phyloP scores from a whole-genome alignment of 1,140 invertebrate genomes.

The Ceratoteleas bidentatus region DNA sequence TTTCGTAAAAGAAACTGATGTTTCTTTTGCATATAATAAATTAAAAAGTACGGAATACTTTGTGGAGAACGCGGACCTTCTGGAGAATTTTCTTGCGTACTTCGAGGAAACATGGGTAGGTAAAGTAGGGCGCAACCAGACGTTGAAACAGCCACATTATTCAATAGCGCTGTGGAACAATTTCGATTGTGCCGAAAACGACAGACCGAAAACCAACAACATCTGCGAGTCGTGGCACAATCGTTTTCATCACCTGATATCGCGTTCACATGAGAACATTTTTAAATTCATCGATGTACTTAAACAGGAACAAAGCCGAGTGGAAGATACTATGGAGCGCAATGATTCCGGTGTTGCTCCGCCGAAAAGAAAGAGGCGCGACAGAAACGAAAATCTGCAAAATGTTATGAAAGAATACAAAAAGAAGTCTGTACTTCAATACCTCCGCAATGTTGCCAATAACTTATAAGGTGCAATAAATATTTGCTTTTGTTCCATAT shows the following conservation, averaged over 20 bases:
- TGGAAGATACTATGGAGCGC: too few relatives aligned
- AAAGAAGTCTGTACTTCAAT: background rate
- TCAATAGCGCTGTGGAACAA: conserved; percentile 6
- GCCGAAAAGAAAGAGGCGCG: background rate
- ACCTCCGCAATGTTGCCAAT: too few relatives aligned
- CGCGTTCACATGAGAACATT: background rate
- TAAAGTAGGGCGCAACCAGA: background rate
- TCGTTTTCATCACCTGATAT: background rate
- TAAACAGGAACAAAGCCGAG: conserved; percentile 1
- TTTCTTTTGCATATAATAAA: background rate
- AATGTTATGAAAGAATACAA: background rate
- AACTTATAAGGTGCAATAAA: too few relatives aligned
- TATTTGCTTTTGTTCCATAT: too few relatives aligned
- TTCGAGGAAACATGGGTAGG: background rate
- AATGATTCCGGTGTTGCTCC: too few relatives aligned
- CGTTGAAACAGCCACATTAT: background rate
- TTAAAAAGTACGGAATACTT: background rate
- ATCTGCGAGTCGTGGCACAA: conserved; percentile 7
- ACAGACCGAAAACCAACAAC: conserved; percentile 10
- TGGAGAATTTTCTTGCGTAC: background rate
- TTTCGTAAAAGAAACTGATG: background rate
- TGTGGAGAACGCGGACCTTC: background rate
- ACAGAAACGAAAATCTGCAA: background rate
- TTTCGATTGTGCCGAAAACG: background rate
- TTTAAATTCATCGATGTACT: background rate